Percentiles rank a stretch among this genome's conserved stretches.
These are phyloP conservation scores for Porites australiensis DNA, from an alignment of 64 coral and sea anemone genomes.

Conservation along the genomic window DNA sequence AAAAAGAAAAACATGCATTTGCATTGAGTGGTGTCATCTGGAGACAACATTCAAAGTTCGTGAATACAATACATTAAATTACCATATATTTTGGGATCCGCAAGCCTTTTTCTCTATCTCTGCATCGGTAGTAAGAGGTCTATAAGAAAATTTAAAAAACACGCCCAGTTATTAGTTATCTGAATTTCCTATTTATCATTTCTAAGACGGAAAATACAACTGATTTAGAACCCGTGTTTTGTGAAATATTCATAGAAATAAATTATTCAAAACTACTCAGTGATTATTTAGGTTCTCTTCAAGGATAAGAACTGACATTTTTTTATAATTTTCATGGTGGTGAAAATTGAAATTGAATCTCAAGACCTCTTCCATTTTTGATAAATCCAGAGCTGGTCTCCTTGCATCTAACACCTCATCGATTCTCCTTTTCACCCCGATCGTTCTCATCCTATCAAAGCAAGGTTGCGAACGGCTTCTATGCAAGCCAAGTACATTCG, in stretches of 20 bases:
- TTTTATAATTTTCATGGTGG: constrained; percentile 1
- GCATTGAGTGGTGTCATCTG: constrained; percentile 26
- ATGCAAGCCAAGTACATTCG: constrained; percentile 47
- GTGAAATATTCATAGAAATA: constrained; percentile 82
- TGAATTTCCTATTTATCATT: constrained; percentile 22
- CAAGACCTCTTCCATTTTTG: constrained; percentile 98
- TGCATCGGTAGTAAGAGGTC: constrained; percentile 92
- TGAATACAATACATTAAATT: constrained; percentile 24
- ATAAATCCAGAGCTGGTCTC: constrained; percentile 89
- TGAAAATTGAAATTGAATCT: constrained; percentile 10
- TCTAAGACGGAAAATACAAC: background rate
- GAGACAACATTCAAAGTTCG: constrained; percentile 10
- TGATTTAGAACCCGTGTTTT: constrained; percentile 35
- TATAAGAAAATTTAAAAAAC: constrained; percentile 58
- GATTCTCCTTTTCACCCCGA: constrained; percentile 81
- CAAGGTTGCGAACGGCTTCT: constrained; percentile 92
- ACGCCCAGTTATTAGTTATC: background rate
- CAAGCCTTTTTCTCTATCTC: constrained; percentile 77
- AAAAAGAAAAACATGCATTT: constrained; percentile 55
- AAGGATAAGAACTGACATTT: constrained; percentile 33
- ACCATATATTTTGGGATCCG: constrained; percentile 95
- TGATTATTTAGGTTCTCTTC: constrained; percentile 61
- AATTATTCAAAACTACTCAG: constrained; percentile 75
- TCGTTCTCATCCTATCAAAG: constrained; percentile 67
- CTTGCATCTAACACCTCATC: constrained; percentile 63